phyloP scores from a whole-genome alignment of 2,888 invertebrate species.

The Pheosia gnoma region DNA sequence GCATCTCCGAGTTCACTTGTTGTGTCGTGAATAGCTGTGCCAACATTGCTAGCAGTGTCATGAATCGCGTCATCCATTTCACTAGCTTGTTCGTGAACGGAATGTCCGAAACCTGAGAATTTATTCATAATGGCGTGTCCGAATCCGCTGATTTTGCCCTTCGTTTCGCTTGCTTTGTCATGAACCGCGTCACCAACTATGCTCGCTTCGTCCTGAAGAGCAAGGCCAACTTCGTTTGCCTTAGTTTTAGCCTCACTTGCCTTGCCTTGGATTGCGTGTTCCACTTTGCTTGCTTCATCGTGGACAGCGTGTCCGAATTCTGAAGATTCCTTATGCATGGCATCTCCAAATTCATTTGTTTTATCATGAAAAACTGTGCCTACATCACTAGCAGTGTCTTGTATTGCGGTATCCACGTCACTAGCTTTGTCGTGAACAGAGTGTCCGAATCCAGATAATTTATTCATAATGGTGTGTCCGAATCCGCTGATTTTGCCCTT shows the following conservation, averaged over 20 bases:
- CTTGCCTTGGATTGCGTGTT: not conserved
- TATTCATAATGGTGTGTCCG: conserved; percentile 1
- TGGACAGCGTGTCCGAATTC: conserved; percentile 30
- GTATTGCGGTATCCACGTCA: conserved; percentile 32
- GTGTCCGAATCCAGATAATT: conserved; percentile 20
- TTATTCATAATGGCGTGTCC: conserved; percentile 2
- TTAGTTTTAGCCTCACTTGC: conserved; percentile 15
- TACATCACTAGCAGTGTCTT: conserved; percentile 50
- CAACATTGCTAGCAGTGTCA: conserved; percentile 46
- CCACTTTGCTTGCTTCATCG: conserved; percentile 16
- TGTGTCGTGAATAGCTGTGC: conserved; percentile 41
- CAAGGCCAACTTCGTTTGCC: conserved; percentile 29
- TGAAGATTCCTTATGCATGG: conserved; percentile 6
- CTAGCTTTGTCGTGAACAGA: conserved; percentile 34
- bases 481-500: conserved; percentile 5
- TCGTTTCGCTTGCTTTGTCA: conserved; percentile 22
- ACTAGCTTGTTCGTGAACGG: conserved; percentile 31
- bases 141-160: conserved; percentile 4
- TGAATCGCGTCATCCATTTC: conserved; percentile 37
- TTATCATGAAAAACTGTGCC: conserved; percentile 42
- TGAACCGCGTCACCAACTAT: conserved; percentile 35
- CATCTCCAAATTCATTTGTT: conserved; percentile 12
- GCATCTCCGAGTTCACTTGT: conserved; percentile 13
- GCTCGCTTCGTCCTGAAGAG: conserved; percentile 32
- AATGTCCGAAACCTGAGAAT: conserved; percentile 22